Conservation (phyloP, 1,140 invertebrate species). For the Temnothorax curvispinosus region DNA sequence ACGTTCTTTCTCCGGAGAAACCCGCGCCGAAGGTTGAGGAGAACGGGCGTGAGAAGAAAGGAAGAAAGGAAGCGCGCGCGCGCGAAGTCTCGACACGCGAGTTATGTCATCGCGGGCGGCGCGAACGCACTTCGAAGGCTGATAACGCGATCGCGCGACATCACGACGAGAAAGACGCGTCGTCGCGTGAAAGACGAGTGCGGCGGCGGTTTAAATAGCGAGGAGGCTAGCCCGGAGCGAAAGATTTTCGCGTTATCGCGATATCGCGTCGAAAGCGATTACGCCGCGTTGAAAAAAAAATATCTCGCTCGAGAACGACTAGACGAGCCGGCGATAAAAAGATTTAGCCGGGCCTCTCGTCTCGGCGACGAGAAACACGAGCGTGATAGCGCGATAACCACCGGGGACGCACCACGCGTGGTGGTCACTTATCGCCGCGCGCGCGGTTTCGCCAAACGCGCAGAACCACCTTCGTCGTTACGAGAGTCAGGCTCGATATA, state of each 20-base stretch:
- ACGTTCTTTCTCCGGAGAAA: background rate
- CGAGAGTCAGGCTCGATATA: background rate
- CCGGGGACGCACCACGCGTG: background rate
- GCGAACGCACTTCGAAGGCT: background rate
- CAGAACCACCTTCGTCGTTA: conserved; percentile 26
- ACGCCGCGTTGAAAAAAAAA: background rate
- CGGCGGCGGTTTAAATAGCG: background rate
- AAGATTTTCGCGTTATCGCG: background rate
- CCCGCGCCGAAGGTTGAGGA: background rate
- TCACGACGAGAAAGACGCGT: background rate
- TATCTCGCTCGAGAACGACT: background rate
- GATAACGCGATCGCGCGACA: conserved; percentile 13
- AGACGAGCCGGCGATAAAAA: too few species aligned
- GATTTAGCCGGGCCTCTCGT: too few species aligned
- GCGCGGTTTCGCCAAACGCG: conserved; percentile 22
- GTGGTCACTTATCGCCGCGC: background rate
- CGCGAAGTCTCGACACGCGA: background rate
- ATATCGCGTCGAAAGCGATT: background rate
- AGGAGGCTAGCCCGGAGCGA: background rate
- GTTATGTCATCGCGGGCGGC: conserved; percentile 33
- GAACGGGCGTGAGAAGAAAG: background rate
- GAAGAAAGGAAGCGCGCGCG: background rate
- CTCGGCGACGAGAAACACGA: conserved; percentile 10
- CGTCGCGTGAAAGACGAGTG: background rate
- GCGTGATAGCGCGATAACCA: conserved; percentile 28